Percentiles rank a stretch among this genome's conserved stretches.
Evolutionary conservation across 1,140 invertebrate genomes (phyloP).

Genomic region (Paralvinella palmiformis): DNA sequence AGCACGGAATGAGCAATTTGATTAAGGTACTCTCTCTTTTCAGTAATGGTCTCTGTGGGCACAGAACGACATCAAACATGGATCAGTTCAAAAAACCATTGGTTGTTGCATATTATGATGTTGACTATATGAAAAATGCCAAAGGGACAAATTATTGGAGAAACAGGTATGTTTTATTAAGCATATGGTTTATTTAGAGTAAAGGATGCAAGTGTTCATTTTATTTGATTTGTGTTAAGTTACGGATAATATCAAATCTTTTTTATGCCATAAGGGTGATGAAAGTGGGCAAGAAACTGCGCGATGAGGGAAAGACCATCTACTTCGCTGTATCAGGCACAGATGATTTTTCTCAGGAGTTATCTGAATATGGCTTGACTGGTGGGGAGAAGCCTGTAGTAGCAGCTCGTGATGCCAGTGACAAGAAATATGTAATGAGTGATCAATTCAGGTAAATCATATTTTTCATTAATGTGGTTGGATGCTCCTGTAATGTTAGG

Average conservation of each 20-base stretch:
- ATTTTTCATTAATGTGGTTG: background rate
- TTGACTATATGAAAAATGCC: conserved; percentile 94
- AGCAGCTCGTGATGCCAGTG: conserved; percentile 70
- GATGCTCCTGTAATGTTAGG: background rate
- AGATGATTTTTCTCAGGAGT: conserved; percentile 55
- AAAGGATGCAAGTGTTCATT: background rate
- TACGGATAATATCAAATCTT: background rate
- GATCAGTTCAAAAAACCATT: conserved; percentile 83
- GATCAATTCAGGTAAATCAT: conserved; percentile 76
- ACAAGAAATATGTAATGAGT: conserved; percentile 84
- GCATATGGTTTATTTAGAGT: background rate
- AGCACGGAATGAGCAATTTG: background rate
- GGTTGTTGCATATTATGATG: conserved; percentile 85
- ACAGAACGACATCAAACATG: conserved; percentile 76
- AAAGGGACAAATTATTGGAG: conserved; percentile 99
- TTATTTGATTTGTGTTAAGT: background rate
- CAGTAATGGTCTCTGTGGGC: conserved; percentile 86
- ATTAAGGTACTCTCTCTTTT: conserved; percentile 34
- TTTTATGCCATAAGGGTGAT: conserved; percentile 35
- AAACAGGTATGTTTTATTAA: conserved; percentile 69
- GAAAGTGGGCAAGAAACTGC: conserved; percentile 70
- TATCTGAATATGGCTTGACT: conserved; percentile 89
- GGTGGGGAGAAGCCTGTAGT: conserved; percentile 82
- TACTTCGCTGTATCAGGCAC: conserved; percentile 87
- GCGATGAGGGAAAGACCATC: conserved; percentile 57